Conservation (phyloP, 2,888 invertebrate species). For the Emesis russula region DNA sequence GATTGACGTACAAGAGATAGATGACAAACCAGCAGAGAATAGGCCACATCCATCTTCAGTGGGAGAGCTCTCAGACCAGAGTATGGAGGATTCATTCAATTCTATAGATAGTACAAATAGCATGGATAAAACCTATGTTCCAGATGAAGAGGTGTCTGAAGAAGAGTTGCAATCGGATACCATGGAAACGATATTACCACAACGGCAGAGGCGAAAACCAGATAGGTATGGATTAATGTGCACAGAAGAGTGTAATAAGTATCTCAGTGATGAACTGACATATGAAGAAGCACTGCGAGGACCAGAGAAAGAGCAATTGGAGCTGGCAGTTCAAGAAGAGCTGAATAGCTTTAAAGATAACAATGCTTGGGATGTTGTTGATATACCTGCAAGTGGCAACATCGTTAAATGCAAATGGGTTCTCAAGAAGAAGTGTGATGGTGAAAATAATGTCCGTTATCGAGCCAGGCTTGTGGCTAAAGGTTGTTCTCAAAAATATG, state of each 20-base stretch:
- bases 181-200: neutral
- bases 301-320: conserved; percentile 36
- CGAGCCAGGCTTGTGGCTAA: conserved; percentile 66
- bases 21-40: too few species aligned
- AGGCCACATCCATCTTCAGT: too few species aligned
- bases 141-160: too few species aligned
- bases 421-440: conserved; percentile 54
- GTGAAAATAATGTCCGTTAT: conserved; percentile 61
- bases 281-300: conserved; percentile 34
- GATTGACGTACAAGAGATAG: too few species aligned
- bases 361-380: conserved; percentile 60
- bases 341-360: conserved; percentile 52
- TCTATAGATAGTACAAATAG: too few species aligned
- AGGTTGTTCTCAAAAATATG: conserved; percentile 56
- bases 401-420: conserved; percentile 72
- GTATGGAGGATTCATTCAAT: too few species aligned
- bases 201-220: conserved; percentile 28
- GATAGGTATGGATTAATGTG: conserved; percentile 45
- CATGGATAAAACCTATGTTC: too few species aligned
- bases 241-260: conserved; percentile 30
- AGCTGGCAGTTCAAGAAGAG: conserved; percentile 36
- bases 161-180: too few species aligned
- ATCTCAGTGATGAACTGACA: conserved; percentile 35
- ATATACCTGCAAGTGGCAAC: conserved; percentile 45
- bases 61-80: too few species aligned